phyloP scores from a whole-genome alignment of 2,113 vertebrate genomes.

The Romanogobio albipinnatus region DNA sequence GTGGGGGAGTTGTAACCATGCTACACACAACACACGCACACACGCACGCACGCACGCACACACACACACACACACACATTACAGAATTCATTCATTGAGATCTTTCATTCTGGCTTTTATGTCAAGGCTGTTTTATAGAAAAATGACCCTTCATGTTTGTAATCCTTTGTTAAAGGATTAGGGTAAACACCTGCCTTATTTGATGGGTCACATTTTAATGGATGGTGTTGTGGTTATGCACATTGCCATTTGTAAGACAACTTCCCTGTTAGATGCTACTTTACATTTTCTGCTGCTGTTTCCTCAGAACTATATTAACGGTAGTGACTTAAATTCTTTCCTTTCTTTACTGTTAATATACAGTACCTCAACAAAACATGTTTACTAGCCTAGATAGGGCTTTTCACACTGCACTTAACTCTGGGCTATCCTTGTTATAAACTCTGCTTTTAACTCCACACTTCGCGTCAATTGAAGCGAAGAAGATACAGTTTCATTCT shows the following conservation, averaged over 20 bases:
- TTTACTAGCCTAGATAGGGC: no score
- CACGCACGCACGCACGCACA: constrained; percentile 24
- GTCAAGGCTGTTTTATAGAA: neutral
- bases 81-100: neutral
- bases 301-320: neutral
- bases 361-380: no score
- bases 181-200: neutral
- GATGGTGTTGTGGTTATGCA: neutral
- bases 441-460: no score
- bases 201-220: neutral
- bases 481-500: no score
- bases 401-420: no score
- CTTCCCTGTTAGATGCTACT: neutral
- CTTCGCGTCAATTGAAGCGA: no score
- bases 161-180: neutral
- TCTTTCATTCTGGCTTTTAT: neutral
- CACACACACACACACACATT: constrained; percentile 11
- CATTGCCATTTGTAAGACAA: neutral
- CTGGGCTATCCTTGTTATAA: no score
- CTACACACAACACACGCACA: constrained; percentile 25
- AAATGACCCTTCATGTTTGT: neutral
- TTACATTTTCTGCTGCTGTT: neutral
- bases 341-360: neutral
- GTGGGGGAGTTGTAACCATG: constrained; percentile 24
- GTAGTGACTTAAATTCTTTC: neutral